These are phyloP conservation scores for Ctenopoma kingsleyae DNA, from an alignment of 2,797 vertebrate genomes.

Conservation along the genomic window DNA sequence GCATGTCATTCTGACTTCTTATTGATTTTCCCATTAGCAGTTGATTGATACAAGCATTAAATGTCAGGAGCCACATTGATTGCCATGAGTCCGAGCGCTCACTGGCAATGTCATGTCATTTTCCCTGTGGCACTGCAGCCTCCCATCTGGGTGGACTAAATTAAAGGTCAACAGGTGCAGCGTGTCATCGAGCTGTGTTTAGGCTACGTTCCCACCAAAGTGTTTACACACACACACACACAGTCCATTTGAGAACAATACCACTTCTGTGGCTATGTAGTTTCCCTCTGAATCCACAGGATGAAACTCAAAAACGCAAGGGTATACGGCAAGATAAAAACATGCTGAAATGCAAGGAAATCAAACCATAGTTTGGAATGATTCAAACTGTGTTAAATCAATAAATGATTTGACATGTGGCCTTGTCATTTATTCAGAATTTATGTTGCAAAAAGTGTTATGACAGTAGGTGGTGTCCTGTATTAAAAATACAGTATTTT, in stretches of 20 bases:
- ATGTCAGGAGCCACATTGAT: constrained; percentile 81
- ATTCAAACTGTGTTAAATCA: neutral
- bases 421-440: neutral
- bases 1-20: constrained; percentile 70
- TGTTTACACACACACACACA: constrained; percentile 4
- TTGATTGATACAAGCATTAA: constrained; percentile 86
- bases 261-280: neutral
- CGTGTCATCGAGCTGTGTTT: constrained; percentile 10
- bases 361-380: neutral
- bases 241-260: neutral
- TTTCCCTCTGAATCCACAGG: neutral
- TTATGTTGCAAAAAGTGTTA: neutral
- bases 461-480: no score
- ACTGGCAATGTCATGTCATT: constrained; percentile 50
- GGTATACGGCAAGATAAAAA: neutral
- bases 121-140: constrained; percentile 48
- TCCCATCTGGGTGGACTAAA: constrained; percentile 59
- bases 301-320: neutral
- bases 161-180: constrained; percentile 67
- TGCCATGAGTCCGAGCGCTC: constrained; percentile 39
- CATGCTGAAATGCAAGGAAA: neutral
- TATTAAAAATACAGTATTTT: no score
- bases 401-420: neutral
- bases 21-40: constrained; percentile 83
- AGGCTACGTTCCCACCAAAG: neutral